phyloP scores from a whole-genome alignment of 2,797 vertebrate species.

The Molossus alvarezi region DNA sequence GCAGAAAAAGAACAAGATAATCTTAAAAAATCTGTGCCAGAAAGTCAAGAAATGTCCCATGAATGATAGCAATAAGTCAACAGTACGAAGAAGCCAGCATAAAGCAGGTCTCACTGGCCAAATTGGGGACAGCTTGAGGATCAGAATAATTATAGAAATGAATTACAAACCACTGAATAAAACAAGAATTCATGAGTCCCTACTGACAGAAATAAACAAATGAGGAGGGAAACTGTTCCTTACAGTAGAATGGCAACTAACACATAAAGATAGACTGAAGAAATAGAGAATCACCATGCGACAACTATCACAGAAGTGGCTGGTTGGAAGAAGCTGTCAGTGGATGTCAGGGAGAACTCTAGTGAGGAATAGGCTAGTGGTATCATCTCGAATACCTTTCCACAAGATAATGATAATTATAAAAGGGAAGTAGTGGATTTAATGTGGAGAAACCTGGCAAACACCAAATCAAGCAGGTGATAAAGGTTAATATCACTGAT shows the following conservation, averaged over 20 bases:
- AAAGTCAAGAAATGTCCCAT: conserved; percentile 21
- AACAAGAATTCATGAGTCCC: conserved; percentile 24
- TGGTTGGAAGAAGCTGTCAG: not conserved
- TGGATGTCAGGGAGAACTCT: not conserved
- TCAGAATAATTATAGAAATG: conserved; percentile 2
- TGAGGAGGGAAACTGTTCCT: not conserved
- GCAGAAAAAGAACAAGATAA: conserved; percentile 23
- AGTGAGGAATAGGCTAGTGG: not conserved
- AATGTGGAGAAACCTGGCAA: not conserved
- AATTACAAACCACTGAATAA: conserved; percentile 36
- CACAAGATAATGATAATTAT: not conserved
- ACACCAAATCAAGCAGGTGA: not conserved
- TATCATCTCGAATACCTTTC: not conserved
- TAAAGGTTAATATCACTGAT: not conserved
- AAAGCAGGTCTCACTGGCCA: not conserved
- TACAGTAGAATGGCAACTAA: not conserved
- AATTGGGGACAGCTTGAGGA: not conserved
- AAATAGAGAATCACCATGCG: not conserved
- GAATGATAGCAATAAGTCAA: not conserved
- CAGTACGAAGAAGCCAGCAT: not conserved
- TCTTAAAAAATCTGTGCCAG: not conserved
- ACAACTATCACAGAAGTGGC: not conserved
- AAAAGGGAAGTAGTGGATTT: not conserved
- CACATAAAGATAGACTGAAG: not conserved
- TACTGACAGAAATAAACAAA: conserved; percentile 37